Evolutionary conservation across 2,888 invertebrate genomes (phyloP).

Genomic region (Epiblema foenella): DNA sequence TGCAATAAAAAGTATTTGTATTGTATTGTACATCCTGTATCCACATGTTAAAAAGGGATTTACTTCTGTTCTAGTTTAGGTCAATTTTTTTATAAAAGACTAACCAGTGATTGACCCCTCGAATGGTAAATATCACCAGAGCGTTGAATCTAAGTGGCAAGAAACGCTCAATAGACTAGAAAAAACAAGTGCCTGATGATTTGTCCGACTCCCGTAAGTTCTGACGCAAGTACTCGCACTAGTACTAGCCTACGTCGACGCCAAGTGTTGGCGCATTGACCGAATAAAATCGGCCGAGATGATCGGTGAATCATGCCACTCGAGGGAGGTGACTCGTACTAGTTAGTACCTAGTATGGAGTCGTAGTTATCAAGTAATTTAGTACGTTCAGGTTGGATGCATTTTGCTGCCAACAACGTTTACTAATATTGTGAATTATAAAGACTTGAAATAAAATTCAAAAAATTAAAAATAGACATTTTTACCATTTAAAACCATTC

Average conservation of each 20-base stretch:
- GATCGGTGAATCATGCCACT: slow-evolving; percentile 63
- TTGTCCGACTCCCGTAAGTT: slow-evolving; percentile 3
- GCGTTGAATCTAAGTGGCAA: not conserved
- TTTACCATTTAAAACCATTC: too few species aligned
- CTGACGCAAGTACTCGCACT: slow-evolving; percentile 16
- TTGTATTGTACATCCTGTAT: too few species aligned
- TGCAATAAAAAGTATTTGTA: too few species aligned
- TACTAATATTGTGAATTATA: too few species aligned
- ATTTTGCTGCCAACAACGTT: not conserved
- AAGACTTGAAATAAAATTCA: too few species aligned
- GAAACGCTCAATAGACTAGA: not conserved
- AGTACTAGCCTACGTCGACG: slow-evolving; percentile 55
- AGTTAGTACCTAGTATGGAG: not conserved
- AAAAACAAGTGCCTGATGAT: slow-evolving; percentile 8
- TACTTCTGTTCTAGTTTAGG: too few species aligned
- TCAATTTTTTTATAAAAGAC: too few species aligned
- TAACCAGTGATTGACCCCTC: too few species aligned
- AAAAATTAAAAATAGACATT: too few species aligned
- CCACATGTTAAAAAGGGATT: too few species aligned
- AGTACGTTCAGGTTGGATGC: not conserved
- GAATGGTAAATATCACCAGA: too few species aligned
- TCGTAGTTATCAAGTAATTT: not conserved
- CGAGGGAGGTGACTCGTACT: slow-evolving; percentile 31
- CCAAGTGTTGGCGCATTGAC: slow-evolving; percentile 76
- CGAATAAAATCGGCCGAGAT: slow-evolving; percentile 66